Evolutionary conservation across 2,888 invertebrate genomes (phyloP).

Genomic region (Oconnorella tubifera): DNA sequence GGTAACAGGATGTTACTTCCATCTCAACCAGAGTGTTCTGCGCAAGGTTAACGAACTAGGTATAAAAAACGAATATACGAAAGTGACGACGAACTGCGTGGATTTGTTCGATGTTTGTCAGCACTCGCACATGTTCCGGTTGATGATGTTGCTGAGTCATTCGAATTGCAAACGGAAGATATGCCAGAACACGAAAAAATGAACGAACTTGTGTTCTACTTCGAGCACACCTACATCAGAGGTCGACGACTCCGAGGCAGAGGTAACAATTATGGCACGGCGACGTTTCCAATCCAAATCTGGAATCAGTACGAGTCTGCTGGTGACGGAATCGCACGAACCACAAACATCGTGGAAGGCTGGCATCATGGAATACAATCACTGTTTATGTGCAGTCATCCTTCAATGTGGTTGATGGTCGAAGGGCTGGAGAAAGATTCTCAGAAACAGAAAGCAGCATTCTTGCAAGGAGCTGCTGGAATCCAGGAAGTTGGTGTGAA

Average conservation of each 20-base stretch:
- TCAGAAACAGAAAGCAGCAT: no score
- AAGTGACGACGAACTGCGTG: not conserved
- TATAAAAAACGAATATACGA: not conserved
- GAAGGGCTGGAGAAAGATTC: no score
- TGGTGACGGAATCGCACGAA: conserved; percentile 1
- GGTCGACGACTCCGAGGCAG: not conserved
- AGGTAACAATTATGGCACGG: not conserved
- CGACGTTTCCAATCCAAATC: not conserved
- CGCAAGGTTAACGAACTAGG: conserved; percentile 2
- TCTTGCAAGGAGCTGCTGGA: no score
- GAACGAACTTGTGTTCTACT: not conserved
- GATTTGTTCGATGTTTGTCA: conserved; percentile 3
- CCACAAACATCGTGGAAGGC: conserved; percentile 3
- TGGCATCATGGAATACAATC: not conserved
- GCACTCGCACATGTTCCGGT: not conserved
- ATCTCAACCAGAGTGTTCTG: conserved; percentile 6
- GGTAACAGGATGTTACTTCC: conserved; percentile 10
- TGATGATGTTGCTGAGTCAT: conserved; percentile 1
- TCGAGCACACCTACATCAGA: conserved; percentile 10
- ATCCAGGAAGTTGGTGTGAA: no score
- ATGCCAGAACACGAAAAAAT: not conserved
- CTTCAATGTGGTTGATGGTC: no score
- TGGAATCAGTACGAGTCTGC: not conserved
- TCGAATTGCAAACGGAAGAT: not conserved
- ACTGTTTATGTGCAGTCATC: no score